phyloP scores from a whole-genome alignment of 2,113 vertebrate species.

The Rattus rattus region DNA sequence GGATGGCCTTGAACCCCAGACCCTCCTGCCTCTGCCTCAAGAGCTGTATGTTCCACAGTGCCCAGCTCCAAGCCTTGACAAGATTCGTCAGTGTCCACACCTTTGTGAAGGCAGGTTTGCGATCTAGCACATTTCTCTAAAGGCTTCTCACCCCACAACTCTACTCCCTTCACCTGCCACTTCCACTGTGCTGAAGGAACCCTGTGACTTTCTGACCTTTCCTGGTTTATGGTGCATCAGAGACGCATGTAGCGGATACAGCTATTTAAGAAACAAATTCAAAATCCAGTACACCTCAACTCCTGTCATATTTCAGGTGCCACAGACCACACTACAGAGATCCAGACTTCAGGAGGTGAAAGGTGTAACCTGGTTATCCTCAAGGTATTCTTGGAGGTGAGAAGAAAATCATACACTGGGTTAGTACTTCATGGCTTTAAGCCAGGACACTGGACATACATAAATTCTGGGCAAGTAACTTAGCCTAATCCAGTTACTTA shows the following conservation, averaged over 20 bases:
- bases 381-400: background rate
- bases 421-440: background rate
- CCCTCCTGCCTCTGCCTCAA: background rate
- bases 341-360: no score
- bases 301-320: background rate
- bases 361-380: background rate
- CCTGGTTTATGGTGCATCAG: background rate
- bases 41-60: background rate
- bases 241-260: background rate
- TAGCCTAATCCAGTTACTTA: background rate
- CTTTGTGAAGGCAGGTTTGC: background rate
- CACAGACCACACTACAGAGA: background rate
- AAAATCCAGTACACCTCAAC: background rate
- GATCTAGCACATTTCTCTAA: background rate
- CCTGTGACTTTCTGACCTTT: background rate
- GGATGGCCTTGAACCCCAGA: background rate
- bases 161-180: background rate
- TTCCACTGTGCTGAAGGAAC: background rate
- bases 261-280: background rate
- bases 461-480: background rate
- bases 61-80: conserved; percentile 5
- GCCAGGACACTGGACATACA: no score
- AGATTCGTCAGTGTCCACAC: background rate
- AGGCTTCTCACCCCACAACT: background rate
- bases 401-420: background rate